These are phyloP conservation scores for Stomatorhinus walkeri DNA, from an alignment of 2,797 vertebrate species.

Conservation along the genomic window DNA sequence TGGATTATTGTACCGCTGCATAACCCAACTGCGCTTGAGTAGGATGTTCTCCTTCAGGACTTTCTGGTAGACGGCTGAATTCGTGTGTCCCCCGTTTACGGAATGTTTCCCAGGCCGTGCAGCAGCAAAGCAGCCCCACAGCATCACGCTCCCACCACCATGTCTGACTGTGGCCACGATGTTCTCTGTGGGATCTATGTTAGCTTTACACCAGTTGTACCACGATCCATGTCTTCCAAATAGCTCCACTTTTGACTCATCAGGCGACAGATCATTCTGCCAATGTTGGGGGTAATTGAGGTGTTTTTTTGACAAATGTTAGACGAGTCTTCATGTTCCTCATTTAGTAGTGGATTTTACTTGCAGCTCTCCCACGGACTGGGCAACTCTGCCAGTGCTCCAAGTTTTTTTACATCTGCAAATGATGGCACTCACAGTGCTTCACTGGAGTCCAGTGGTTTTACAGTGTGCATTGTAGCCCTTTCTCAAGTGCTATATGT, in stretches of 20 bases:
- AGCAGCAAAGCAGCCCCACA: background rate
- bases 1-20: background rate
- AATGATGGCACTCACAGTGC: background rate
- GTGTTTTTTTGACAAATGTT: background rate
- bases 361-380: background rate
- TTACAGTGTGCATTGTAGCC: background rate
- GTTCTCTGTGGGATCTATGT: background rate
- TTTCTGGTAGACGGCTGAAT: background rate
- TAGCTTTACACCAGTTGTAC: background rate
- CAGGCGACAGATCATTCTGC: background rate
- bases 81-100: background rate
- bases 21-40: background rate
- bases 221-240: background rate
- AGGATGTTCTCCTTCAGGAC: background rate
- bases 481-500: background rate
- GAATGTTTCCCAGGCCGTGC: background rate
- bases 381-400: background rate
- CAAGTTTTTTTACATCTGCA: background rate
- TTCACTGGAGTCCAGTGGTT: background rate
- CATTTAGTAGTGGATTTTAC: background rate
- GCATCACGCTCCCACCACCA: background rate
- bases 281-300: background rate
- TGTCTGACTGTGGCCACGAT: background rate
- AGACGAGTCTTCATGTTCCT: background rate
- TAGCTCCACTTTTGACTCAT: background rate